Percentiles rank a stretch among this genome's conserved stretches.
These are phyloP conservation scores for Mizuhopecten yessoensis DNA, from an alignment of 1,140 invertebrate species.

Conservation along the genomic window DNA sequence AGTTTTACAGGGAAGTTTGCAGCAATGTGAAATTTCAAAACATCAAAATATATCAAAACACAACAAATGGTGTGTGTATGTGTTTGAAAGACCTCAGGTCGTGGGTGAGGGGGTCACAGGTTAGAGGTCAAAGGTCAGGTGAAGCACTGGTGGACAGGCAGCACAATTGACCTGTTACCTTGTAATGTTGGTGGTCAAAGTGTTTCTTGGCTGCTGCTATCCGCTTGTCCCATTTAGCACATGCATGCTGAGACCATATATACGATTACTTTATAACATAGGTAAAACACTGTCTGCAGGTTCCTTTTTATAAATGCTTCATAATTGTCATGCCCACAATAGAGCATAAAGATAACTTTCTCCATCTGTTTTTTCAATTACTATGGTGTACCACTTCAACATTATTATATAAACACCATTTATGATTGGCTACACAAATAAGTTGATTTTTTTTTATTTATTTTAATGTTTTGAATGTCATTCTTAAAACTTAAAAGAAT, in stretches of 20 bases:
- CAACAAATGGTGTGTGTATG: neutral
- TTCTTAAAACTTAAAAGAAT: too few relatives aligned
- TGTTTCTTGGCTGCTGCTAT: slow-evolving; percentile 55
- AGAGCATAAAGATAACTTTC: slow-evolving; percentile 20
- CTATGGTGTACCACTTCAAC: neutral
- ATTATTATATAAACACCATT: neutral
- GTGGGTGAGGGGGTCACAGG: slow-evolving; percentile 6
- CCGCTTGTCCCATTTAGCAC: slow-evolving; percentile 64
- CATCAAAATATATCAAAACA: neutral
- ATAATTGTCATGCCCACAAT: too few relatives aligned
- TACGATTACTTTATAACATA: neutral
- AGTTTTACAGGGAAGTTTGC: neutral
- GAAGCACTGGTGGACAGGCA: neutral
- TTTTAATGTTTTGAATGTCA: too few relatives aligned
- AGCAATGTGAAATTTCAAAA: neutral
- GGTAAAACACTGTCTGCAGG: too few relatives aligned
- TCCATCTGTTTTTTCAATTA: neutral
- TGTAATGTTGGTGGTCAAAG: slow-evolving; percentile 59
- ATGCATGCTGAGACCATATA: slow-evolving; percentile 54
- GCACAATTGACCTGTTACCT: slow-evolving; percentile 52
- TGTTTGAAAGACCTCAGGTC: slow-evolving; percentile 2
- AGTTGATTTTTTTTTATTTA: too few relatives aligned
- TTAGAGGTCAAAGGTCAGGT: slow-evolving; percentile 30
- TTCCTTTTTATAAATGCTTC: too few relatives aligned
- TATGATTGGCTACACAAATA: neutral